These are phyloP conservation scores for Rhynchomys soricoides DNA, from an alignment of 2,113 vertebrate genomes.

Conservation along the genomic window DNA sequence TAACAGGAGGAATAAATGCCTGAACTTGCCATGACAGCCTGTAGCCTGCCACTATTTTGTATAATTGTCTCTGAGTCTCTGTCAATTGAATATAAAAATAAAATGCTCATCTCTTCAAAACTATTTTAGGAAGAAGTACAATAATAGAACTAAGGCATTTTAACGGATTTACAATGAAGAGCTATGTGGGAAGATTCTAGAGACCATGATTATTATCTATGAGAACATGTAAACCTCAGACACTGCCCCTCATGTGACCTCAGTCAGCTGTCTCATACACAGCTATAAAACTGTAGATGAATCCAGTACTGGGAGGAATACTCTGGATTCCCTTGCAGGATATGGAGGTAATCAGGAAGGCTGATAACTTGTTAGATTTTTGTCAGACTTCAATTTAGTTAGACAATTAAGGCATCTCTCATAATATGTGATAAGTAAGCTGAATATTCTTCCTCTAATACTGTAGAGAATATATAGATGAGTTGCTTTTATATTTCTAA, in stretches of 20 bases:
- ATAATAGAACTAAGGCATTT: not conserved
- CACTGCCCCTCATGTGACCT: not conserved
- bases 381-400: slow-evolving; percentile 50
- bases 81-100: slow-evolving; percentile 40
- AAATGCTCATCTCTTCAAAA: not conserved
- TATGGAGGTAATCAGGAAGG: not conserved
- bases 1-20: not conserved
- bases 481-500: slow-evolving; percentile 11
- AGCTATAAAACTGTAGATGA: slow-evolving; percentile 13
- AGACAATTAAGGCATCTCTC: not conserved
- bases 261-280: not conserved
- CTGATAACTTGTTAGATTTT: slow-evolving; percentile 22
- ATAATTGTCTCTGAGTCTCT: not conserved
- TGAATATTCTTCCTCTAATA: not conserved
- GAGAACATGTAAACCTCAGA: not conserved
- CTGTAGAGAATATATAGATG: not conserved
- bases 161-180: not conserved
- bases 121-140: not conserved
- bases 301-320: not conserved
- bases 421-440: slow-evolving; percentile 24
- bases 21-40: not conserved
- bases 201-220: slow-evolving; percentile 3
- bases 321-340: slow-evolving; percentile 14
- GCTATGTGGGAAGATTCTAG: not conserved
- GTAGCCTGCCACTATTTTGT: not conserved